Conservation (phyloP, 1,140 invertebrate genomes). For the Drosophila paulistorum region DNA sequence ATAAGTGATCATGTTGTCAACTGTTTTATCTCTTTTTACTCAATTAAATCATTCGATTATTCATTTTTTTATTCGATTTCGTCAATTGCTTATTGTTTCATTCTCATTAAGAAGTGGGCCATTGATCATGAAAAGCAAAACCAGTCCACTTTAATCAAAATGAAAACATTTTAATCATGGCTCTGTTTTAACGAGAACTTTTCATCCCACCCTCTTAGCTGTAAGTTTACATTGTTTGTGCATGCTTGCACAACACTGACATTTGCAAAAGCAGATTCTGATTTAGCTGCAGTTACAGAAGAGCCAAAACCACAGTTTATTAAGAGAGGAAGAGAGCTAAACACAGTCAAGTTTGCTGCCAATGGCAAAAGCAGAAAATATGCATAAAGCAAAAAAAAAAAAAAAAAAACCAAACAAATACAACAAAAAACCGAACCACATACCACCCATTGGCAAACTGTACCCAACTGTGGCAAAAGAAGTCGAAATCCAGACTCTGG, state of each 20-base stretch:
- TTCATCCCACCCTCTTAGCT: neutral
- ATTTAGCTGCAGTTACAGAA: conserved; percentile 26
- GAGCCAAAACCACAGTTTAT: conserved; percentile 60
- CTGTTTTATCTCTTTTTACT: too few relatives aligned
- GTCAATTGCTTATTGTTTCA: too few relatives aligned
- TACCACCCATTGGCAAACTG: neutral
- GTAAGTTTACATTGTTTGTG: neutral
- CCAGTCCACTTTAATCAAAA: too few relatives aligned
- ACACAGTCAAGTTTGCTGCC: conserved; percentile 58
- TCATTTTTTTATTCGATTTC: too few relatives aligned
- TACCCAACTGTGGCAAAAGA: neutral
- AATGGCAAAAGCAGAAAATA: conserved; percentile 69
- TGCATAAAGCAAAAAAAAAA: conserved; percentile 48
- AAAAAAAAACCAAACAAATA: conserved; percentile 3
- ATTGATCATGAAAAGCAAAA: too few relatives aligned
- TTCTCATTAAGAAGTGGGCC: too few relatives aligned
- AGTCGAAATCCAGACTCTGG: neutral
- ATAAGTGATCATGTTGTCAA: too few relatives aligned
- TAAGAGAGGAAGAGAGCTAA: conserved; percentile 67
- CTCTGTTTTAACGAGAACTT: neutral
- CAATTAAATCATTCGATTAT: too few relatives aligned
- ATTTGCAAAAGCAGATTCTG: conserved; percentile 34
- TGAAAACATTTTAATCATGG: too few relatives aligned
- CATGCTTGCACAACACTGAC: conserved; percentile 19
- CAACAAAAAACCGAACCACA: neutral